Percentiles rank a stretch among this genome's conserved stretches.
phyloP scores from a whole-genome alignment of 1,140 invertebrate species.

The Papilio polyxenes region DNA sequence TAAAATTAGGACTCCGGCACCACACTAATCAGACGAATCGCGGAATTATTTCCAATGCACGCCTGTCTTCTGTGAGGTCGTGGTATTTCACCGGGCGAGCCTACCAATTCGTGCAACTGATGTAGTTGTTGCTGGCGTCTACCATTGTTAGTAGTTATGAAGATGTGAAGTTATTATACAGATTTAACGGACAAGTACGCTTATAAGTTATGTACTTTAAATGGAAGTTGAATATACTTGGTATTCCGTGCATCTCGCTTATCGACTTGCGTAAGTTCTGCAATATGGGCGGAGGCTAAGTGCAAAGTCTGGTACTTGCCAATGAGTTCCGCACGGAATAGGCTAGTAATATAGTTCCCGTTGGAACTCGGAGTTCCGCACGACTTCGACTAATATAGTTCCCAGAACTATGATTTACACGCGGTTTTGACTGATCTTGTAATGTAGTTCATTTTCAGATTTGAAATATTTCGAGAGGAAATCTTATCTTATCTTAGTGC shows the following conservation, averaged over 20 bases:
- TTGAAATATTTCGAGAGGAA: neutral
- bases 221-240: slow-evolving; percentile 27
- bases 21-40: no score
- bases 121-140: no score
- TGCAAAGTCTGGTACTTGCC: slow-evolving; percentile 56
- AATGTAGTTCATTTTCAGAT: neutral
- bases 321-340: slow-evolving; percentile 47
- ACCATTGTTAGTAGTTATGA: neutral
- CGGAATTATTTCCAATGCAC: no score
- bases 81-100: no score
- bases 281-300: slow-evolving; percentile 49
- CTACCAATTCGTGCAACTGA: no score
- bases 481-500: no score
- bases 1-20: no score
- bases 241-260: slow-evolving; percentile 40
- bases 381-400: neutral
- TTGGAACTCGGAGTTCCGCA: neutral
- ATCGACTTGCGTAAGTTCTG: slow-evolving; percentile 39
- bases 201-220: slow-evolving; percentile 21
- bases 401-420: neutral
- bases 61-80: no score
- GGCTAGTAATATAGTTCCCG: neutral
- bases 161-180: neutral
- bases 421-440: neutral
- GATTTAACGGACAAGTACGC: neutral